phyloP scores from a whole-genome alignment of 2,797 vertebrate genomes.

The Chloroceryle inda region DNA sequence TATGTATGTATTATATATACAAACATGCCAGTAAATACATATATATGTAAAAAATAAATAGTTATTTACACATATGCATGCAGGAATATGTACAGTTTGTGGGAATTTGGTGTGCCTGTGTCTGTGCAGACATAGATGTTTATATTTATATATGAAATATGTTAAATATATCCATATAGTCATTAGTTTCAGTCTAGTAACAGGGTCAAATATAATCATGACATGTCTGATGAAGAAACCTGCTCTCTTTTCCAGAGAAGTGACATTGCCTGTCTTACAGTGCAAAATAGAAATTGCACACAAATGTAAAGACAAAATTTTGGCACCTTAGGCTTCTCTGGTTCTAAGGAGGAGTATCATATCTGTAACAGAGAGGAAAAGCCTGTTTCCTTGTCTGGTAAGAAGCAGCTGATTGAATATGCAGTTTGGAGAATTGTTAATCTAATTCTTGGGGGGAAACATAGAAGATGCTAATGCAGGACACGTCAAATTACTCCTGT shows the following conservation, averaged over 20 bases:
- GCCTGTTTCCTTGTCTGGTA: background rate
- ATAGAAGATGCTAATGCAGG: background rate
- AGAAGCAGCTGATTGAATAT: constrained; percentile 15
- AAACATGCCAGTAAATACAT: background rate
- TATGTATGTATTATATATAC: background rate
- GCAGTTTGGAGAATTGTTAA: background rate
- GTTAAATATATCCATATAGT: background rate
- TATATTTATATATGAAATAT: background rate
- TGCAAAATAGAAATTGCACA: background rate
- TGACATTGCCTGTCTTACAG: background rate
- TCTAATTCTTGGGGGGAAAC: background rate
- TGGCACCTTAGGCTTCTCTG: background rate
- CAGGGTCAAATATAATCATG: background rate
- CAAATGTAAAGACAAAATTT: background rate
- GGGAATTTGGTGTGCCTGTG: background rate
- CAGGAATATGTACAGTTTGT: background rate
- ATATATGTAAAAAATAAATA: background rate
- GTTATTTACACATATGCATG: background rate
- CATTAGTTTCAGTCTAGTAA: background rate
- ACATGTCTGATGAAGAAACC: background rate
- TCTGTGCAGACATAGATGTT: background rate
- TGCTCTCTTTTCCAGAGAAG: background rate
- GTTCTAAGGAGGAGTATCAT: background rate
- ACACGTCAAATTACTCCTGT: constrained; percentile 9
- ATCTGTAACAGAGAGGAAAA: background rate